Base-by-base conservation (phyloP, 2,888 invertebrate genomes). In the Agriopis marginaria region DNA sequence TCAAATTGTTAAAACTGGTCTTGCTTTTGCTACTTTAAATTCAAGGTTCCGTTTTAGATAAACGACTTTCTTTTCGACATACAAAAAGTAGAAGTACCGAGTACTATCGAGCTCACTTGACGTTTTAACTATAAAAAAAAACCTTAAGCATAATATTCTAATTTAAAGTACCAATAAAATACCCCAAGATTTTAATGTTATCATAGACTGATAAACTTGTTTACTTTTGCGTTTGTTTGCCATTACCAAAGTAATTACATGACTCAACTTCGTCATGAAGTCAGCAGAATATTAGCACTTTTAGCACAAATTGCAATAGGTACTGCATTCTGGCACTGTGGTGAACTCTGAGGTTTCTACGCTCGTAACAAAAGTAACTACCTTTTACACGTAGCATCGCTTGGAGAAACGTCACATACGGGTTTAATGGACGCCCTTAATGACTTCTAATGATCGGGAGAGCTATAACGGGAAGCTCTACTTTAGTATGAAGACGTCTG, bases 351-450 rank as follows among this genome's bases (percentile, higher is more conserved):
- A 61, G 51, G 12, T 61, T 42, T 6, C 12, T 17, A 23, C 6
- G 47, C n/a, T 44, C 53, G 39, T 51, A 62, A 53, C 51, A 53
- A 62, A 51, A 50, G 50, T 50, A 50, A 62, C 17, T 53, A 51
- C 53, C 44, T 14, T 44, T 51, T 62, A 61, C 62, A 62, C 44
- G 53, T 53, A 42, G 51, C 42, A n/a, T 23, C 62, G 62, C 23
- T 53, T 44, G 53, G 61, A 40, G 61, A 49, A 58, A 63, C 45
- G 68, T 56, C 59, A 44, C 68, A 63, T n/a, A 63, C 59, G 42
- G 59, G 60, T 58, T 54, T 54, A 68, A 68, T 68, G 59, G 23
- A 40, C 49, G 63, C 59, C 68, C 63, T 63, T 63, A 63, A 68
- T 68, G 54, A 68, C 49, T 49, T 53, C 58, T 63, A 68, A 63